A percentile compares a stretch with the other conserved stretches of the same genome.
phyloP scores from a whole-genome alignment of 2,797 vertebrate genomes.

The Eidolon dupreanum region DNA sequence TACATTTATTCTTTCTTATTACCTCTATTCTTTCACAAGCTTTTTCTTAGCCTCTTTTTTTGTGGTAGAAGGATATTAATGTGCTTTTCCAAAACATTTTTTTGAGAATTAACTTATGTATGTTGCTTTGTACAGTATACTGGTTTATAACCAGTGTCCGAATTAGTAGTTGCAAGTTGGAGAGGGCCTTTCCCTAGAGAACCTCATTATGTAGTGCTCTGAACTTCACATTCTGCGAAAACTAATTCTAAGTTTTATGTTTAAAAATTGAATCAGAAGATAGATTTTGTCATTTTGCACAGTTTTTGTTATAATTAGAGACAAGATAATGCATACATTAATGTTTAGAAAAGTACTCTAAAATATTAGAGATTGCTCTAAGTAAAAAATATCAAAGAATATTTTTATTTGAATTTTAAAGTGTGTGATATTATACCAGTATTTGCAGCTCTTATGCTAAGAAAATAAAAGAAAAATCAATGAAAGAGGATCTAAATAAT shows the following conservation, averaged over 20 bases:
- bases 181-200: background rate
- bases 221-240: background rate
- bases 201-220: too few relatives aligned
- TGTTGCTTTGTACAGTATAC: background rate
- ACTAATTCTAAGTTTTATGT: background rate
- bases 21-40: background rate
- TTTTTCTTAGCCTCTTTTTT: background rate
- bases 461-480: background rate
- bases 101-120: background rate
- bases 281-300: background rate
- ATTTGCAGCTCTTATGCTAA: background rate
- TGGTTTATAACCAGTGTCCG: background rate
- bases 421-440: background rate
- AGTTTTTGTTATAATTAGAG: background rate
- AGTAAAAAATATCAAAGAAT: background rate
- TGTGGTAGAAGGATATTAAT: background rate
- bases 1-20: background rate
- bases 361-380: background rate
- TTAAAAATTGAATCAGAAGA: background rate
- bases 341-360: background rate
- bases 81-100: background rate
- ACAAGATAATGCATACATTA: background rate
- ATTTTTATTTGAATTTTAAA: slow-evolving; percentile 24
- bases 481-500: background rate
- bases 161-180: background rate